These are phyloP conservation scores for Campoplex nolae DNA, from an alignment of 2,888 invertebrate species.

Conservation along the genomic window DNA sequence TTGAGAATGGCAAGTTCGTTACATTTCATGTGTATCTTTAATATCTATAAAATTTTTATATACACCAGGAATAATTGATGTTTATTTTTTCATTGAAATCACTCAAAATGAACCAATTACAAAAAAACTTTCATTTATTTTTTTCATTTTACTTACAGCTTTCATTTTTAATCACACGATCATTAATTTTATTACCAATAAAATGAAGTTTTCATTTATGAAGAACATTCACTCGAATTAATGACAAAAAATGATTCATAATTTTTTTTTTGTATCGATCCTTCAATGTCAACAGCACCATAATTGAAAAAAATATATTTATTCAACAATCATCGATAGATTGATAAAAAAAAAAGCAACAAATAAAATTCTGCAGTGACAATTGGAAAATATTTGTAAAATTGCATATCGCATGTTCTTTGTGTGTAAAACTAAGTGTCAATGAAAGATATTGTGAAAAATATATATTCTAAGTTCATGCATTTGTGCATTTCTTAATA, in stretches of 20 bases:
- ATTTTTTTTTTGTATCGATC: background rate
- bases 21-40: too few species aligned
- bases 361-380: background rate
- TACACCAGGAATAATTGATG: too few species aligned
- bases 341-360: background rate
- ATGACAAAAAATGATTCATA: too few species aligned
- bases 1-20: too few species aligned
- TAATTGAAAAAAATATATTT: background rate
- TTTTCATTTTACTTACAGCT: background rate
- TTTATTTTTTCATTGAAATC: too few species aligned
- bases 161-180: background rate
- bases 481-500: constrained; percentile 24
- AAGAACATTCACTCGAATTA: background rate
- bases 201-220: background rate
- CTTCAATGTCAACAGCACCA: background rate
- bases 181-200: background rate
- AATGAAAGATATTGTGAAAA: background rate
- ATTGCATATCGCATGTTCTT: background rate
- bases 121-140: background rate
- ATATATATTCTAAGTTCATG: constrained; percentile 26
- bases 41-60: too few species aligned
- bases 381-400: background rate
- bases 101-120: background rate
- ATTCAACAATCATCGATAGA: background rate
- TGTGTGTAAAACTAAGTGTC: background rate